Conservation (phyloP, 2,797 vertebrate genomes). For the Hephaestus fuliginosus region DNA sequence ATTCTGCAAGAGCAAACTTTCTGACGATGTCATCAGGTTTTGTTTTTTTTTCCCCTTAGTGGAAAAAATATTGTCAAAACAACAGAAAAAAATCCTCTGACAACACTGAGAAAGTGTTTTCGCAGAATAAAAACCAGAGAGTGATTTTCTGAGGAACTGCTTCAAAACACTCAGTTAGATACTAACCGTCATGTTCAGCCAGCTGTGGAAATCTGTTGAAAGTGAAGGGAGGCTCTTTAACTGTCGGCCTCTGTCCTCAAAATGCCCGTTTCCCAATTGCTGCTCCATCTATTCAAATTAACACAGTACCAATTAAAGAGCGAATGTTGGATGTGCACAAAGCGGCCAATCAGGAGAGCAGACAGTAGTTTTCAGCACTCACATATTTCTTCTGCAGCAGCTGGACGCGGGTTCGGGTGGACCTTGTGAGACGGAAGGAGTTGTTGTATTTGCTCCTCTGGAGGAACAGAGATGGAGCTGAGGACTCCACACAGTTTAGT, state of each 20-base stretch:
- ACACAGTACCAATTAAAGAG: background rate
- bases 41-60: background rate
- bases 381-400: conserved; percentile 82
- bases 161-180: background rate
- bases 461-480: conserved; percentile 15
- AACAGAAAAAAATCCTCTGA: conserved; percentile 19
- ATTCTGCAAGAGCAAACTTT: conserved; percentile 44
- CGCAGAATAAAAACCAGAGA: background rate
- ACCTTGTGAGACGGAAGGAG: conserved; percentile 74
- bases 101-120: background rate
- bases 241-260: conserved; percentile 73
- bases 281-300: conserved; percentile 76
- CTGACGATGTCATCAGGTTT: conserved; percentile 15
- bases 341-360: background rate
- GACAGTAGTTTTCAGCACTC: conserved; percentile 51
- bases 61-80: conserved; percentile 7
- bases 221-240: conserved; percentile 77
- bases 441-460: conserved; percentile 62
- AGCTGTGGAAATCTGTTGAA: conserved; percentile 78
- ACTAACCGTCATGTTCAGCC: conserved; percentile 83
- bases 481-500: conserved; percentile 51
- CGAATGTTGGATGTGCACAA: background rate
- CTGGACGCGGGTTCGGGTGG: conserved; percentile 74
- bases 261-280: conserved; percentile 73
- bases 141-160: background rate